Evolutionary conservation across 2,113 vertebrate species (phyloP), one percentile per base, ranked within the genome.

Genomic region (Malurus alboscapulatus): DNA sequence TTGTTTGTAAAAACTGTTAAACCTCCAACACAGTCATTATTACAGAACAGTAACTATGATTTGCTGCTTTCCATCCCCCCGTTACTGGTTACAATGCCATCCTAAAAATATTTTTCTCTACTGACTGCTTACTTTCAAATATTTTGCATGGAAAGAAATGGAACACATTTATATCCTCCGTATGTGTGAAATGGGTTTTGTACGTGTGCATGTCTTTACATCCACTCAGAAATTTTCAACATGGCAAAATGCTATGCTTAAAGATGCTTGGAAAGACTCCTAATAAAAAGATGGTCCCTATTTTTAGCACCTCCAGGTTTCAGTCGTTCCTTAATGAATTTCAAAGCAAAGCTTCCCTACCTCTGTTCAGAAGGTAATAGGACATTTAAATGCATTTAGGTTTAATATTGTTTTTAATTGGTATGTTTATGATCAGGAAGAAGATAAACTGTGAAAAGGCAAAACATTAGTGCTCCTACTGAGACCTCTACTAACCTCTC

Each of bases 381-480:
- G 74, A 68, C 92, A 91, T 81, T 71, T 85, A 94, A 93, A 96
- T 92, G 88, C 94, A 81, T 95, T 92, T 91, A 93, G 95, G 89
- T 94, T 94, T 95, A 66, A 92, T 62, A 95, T 93, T 94, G 91
- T 93, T 95, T 97, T 97, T 97, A 97, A 97, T 84, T 97, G 95
- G 93, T 87, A 80, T 96, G 96, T 97, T 95, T 97, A 94, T 92
- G 95, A 96, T 96, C 74, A 85, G 89, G 89, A 95, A 95, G 84
- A 91, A 95, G 95, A 97, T 95, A 96, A 96, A 97, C 74, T 54
- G 87, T 93, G 96, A 97, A 96, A 98, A 98, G 96, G 96, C 96
- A 98, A 97, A 97, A 96, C 93, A 96, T 97, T 96, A 97, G 94
- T 77, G 92, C 93, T 97, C 95, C 96, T 94, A 96, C 90, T 88